Evolutionary conservation across 2,113 vertebrate genomes (phyloP), one percentile per base, ranked within the genome.

Genomic region (Bothrops jararaca): DNA sequence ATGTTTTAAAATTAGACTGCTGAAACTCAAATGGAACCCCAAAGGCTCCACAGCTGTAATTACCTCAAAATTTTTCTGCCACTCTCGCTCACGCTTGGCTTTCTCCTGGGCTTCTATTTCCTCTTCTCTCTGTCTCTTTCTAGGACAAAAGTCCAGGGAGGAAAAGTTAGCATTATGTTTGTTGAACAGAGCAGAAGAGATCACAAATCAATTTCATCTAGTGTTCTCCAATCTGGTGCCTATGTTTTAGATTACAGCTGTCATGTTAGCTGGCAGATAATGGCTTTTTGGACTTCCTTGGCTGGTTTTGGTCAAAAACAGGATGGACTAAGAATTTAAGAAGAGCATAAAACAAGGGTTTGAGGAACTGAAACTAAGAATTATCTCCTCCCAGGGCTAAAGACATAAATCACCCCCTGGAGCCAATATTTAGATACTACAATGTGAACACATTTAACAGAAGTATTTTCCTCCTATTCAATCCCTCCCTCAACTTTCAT

Each of bases 21-120:
- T 69, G n/a, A 69, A 7, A 11, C 9, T 10, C 18, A n/a, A n/a
- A 22, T 4, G 1, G 88, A 85, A 15, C 29, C 1, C 7, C 48
- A 88, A 26, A 90, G 69, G 53, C 0, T 50, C 50, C 89, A 26
- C 5, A 92, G 91, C 39, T 39, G n/a, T 90, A 89, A 90, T 95
- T 96, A 99, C 99, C 99, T 99, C 99, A 96, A 99, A 99, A 96
- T 99, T 99, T 97, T 99, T 99, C 97, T 99, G 99, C 99, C 99
- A 99, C 86, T 99, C 99, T 93, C 98, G 97, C 22, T 99, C 99
- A 85, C 99, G 97, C 95, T 99, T 99, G 3, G 98, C 99, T 95
- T 98, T 99, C 96, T 99, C 99, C 85, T 99, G 98, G 34, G 98
- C 98, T 95, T 99, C 99, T 20, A 99, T 99, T 97, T 99, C 99